These are phyloP conservation scores for Ranitomeya imitator DNA, from an alignment of 2,113 vertebrate species.

Conservation along the genomic window DNA sequence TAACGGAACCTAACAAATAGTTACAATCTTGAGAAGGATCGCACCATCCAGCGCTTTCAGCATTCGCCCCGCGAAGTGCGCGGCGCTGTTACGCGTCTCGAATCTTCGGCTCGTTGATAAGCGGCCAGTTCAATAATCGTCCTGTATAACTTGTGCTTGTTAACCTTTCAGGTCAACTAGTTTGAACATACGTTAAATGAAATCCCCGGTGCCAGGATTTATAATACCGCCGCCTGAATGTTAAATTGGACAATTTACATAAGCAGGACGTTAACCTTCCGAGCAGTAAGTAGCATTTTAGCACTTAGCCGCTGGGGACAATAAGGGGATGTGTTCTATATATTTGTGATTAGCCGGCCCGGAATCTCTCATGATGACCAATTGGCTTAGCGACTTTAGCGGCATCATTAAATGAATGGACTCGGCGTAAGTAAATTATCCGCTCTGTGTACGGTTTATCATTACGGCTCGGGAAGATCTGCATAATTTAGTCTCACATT, in stretches of 20 bases:
- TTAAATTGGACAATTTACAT: constrained; percentile 91
- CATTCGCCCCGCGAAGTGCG: constrained; percentile 79
- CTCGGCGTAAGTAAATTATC: constrained; percentile 85
- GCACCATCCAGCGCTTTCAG: constrained; percentile 72
- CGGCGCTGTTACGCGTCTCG: constrained; percentile 74
- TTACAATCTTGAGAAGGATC: constrained; percentile 77
- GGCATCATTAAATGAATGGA: constrained; percentile 88
- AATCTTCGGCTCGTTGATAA: constrained; percentile 78
- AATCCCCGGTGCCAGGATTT: constrained; percentile 85
- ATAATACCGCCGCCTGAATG: constrained; percentile 84
- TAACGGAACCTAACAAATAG: constrained; percentile 81
- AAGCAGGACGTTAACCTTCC: constrained; percentile 88
- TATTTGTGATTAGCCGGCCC: constrained; percentile 87
- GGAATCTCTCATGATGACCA: constrained; percentile 85
- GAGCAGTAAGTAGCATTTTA: constrained; percentile 87
- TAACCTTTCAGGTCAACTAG: constrained; percentile 90
- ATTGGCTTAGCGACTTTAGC: constrained; percentile 84
- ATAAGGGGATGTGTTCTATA: constrained; percentile 84
- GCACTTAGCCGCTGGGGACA: constrained; percentile 85
- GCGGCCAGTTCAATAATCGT: constrained; percentile 86
- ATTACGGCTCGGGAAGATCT: constrained; percentile 75
- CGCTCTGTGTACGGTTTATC: constrained; percentile 81
- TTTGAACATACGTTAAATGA: constrained; percentile 90
- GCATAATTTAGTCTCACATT: constrained; percentile 84
- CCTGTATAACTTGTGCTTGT: constrained; percentile 87